Base-by-base conservation (phyloP, 2,888 invertebrate species). In the Drosophila siamana region DNA sequence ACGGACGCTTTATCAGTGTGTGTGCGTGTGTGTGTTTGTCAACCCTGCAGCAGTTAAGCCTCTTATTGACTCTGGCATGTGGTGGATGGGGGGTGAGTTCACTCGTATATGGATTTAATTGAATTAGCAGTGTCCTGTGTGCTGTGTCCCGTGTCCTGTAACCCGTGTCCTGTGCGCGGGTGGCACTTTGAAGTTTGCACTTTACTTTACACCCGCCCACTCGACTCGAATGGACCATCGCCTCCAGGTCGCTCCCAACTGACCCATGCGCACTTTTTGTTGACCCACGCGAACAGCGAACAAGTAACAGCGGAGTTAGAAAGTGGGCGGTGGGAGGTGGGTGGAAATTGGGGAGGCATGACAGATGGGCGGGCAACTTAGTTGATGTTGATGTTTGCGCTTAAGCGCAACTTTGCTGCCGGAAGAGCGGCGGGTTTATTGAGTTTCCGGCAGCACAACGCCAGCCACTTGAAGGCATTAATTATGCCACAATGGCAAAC, bases 161-260 rank as follows among this genome's bases (percentile, higher is more conserved):
- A n/a, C 33, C 33, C 11, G 73, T 74, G 84, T 88, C 69, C 89
- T 69, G 56, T 72, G 67, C 64, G 68, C 68, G 54, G 43, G 30
- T 43, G 80, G 26, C 78, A 67, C 87, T 84, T 80, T 88, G 74
- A 80, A 84, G 89, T 70, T 74, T 84, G 85, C 87, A 80, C 74
- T 88, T 74, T 78, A 69, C 70, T 88, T 74, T 74, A 69, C 70
- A 72, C 56, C 67, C 74, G 48, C 43, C 55, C 68, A 44, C 62
- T 44, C 33, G 24, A 4, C 24, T 1, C 5, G 24, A 15, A 7
- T 36, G 22, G 28, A 36, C 30, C 60, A 9, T 7, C n/a, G 24
- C 11, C 50, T 7, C 7, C 22, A 51, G 65, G 51, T 46, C 30
- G 26, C 1, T 46, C 19, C 16, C 28, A 40, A 19, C 51, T 61